Evolutionary conservation across 2,797 vertebrate species (phyloP).

Genomic region (Varecia variegata): DNA sequence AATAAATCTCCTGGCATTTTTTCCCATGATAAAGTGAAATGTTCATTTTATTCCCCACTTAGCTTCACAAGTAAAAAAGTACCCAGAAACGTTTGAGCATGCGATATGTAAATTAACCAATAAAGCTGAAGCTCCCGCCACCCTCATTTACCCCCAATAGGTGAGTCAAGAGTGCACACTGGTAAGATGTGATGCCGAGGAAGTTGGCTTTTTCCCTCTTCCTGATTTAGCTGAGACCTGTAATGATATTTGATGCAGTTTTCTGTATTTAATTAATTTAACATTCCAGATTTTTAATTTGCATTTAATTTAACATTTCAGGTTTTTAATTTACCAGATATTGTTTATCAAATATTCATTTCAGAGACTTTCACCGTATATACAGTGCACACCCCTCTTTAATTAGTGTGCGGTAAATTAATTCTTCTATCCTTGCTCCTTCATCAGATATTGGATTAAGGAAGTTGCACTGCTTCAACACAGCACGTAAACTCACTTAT

Average conservation of each 20-base stretch:
- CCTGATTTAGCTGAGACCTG: conserved; percentile 81
- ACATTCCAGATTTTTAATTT: conserved; percentile 88
- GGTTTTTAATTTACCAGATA: conserved; percentile 88
- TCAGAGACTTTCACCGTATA: conserved; percentile 81
- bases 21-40: neutral
- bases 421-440: conserved; percentile 85
- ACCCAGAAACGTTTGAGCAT: neutral
- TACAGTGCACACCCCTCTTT: conserved; percentile 82
- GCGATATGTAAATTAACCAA: conserved; percentile 18
- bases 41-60: neutral
- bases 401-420: conserved; percentile 87
- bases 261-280: conserved; percentile 87
- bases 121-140: conserved; percentile 19
- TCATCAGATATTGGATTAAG: conserved; percentile 86
- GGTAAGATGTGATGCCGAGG: conserved; percentile 69
- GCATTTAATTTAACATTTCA: conserved; percentile 88
- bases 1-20: neutral
- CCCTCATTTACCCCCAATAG: conserved; percentile 63
- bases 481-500: conserved; percentile 60
- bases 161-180: conserved; percentile 52
- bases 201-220: conserved; percentile 69
- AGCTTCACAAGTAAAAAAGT: neutral
- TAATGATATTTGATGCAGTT: conserved; percentile 82
- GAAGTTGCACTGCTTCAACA: conserved; percentile 81
- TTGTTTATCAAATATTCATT: conserved; percentile 89